A percentile compares a stretch with the other conserved stretches of the same genome.
phyloP scores from a whole-genome alignment of 2,113 vertebrate genomes.

The Rostratula benghalensis region DNA sequence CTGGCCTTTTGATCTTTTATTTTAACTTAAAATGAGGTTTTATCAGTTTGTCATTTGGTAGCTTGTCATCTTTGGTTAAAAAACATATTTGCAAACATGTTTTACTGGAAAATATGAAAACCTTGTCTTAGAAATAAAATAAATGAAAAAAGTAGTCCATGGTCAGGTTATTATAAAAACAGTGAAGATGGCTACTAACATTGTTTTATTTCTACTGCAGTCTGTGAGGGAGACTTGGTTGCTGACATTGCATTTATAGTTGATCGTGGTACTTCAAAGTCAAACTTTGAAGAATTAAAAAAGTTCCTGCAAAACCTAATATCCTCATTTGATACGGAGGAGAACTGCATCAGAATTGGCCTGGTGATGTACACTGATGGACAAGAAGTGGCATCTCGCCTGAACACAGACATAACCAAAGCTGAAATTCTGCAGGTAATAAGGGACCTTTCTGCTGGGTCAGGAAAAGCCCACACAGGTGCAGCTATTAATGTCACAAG shows the following conservation, averaged over 20 bases:
- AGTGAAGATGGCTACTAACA: not conserved
- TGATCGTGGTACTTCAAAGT: slow-evolving; percentile 49
- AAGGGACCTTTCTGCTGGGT: slow-evolving; percentile 1
- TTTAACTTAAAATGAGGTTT: not conserved
- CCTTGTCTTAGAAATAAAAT: not conserved
- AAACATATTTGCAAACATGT: not conserved
- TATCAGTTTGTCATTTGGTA: not conserved
- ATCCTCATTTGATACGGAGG: slow-evolving; percentile 52
- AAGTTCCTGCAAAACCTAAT: slow-evolving; percentile 59
- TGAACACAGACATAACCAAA: slow-evolving; percentile 40
- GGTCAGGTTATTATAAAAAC: not conserved
- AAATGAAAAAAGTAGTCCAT: no score
- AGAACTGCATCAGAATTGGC: slow-evolving; percentile 57
- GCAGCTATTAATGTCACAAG: slow-evolving; percentile 45
- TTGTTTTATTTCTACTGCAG: not conserved
- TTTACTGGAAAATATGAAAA: not conserved
- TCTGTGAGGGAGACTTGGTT: slow-evolving; percentile 43
- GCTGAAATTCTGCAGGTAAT: slow-evolving; percentile 35
- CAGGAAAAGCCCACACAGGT: slow-evolving; percentile 38
- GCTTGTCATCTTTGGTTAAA: not conserved
- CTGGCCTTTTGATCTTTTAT: not conserved
- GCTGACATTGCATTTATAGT: slow-evolving; percentile 74
- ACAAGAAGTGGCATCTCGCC: not conserved
- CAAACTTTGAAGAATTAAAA: slow-evolving; percentile 30
- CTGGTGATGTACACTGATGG: slow-evolving; percentile 54